Conservation (phyloP, 1,140 invertebrate genomes). For the Brevipalpus yothersi region DNA sequence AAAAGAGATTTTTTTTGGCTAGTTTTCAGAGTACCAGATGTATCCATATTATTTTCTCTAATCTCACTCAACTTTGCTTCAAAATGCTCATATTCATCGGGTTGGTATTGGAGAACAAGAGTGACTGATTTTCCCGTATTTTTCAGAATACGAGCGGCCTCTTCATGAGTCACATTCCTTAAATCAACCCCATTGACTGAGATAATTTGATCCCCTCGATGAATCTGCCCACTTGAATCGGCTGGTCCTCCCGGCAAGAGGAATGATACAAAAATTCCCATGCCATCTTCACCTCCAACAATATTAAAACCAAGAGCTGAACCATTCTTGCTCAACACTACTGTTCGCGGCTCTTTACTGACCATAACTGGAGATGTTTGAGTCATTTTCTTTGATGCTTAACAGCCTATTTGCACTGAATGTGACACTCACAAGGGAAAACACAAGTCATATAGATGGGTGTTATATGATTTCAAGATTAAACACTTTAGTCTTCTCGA, state of each 20-base stretch:
- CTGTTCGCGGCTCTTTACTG: not conserved
- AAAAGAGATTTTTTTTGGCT: constrained; percentile 74
- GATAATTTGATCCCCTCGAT: constrained; percentile 71
- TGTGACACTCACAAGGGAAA: too few relatives aligned
- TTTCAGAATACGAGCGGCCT: constrained; percentile 84
- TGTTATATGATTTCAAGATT: too few relatives aligned
- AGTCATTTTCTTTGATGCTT: too few relatives aligned
- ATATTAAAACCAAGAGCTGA: constrained; percentile 77
- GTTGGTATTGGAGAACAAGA: constrained; percentile 73
- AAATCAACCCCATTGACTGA: constrained; percentile 74
- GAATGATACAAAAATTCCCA: constrained; percentile 95
- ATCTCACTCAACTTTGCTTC: constrained; percentile 95
- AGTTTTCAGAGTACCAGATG: constrained; percentile 37
- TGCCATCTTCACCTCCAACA: constrained; percentile 91
- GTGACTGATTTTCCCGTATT: constrained; percentile 74
- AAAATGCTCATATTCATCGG: constrained; percentile 92
- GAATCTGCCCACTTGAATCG: constrained; percentile 62
- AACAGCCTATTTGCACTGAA: too few relatives aligned
- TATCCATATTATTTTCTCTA: constrained; percentile 40
- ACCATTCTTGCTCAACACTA: not conserved
- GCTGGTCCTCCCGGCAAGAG: constrained; percentile 71
- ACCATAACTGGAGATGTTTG: too few relatives aligned
- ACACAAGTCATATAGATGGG: too few relatives aligned
- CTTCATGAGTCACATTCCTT: constrained; percentile 73
- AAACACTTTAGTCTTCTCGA: too few relatives aligned